A percentile compares a stretch with the other conserved stretches of the same genome.
These are phyloP conservation scores for Crocidura indochinensis DNA, from an alignment of 2,797 vertebrate genomes.

Conservation along the genomic window DNA sequence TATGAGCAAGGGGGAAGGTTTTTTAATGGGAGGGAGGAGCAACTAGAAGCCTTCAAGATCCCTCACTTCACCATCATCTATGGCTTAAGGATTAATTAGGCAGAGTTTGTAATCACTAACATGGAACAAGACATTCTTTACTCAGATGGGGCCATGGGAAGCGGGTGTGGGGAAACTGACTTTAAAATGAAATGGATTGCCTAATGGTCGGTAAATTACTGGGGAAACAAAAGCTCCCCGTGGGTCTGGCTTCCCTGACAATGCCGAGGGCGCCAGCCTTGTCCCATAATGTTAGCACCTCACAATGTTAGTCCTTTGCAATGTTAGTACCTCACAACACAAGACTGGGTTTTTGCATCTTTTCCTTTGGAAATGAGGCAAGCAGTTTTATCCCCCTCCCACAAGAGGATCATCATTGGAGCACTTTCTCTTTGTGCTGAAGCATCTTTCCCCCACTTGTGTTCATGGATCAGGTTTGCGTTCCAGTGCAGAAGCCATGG, in stretches of 20 bases:
- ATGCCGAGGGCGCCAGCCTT: neutral
- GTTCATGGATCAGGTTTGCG: conserved; percentile 9
- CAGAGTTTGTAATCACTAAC: conserved; percentile 33
- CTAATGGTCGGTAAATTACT: neutral
- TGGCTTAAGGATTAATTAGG: conserved; percentile 54
- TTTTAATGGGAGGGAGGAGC: neutral
- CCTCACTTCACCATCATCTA: conserved; percentile 40
- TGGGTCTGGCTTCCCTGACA: conserved; percentile 5
- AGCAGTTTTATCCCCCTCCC: neutral
- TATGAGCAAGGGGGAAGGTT: neutral
- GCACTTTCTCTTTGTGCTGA: neutral
- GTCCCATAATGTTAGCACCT: neutral
- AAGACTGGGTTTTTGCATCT: neutral
- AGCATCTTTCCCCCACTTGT: neutral
- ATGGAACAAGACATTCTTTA: conserved; percentile 58
- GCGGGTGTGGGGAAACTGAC: conserved; percentile 1
- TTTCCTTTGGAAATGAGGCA: conserved; percentile 5
- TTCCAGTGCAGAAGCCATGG: too few species aligned
- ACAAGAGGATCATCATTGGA: neutral
- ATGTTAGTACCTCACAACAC: neutral
- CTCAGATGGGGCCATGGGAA: conserved; percentile 21
- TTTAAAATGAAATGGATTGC: conserved; percentile 46
- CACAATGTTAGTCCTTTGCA: too few species aligned
- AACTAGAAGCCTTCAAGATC: neutral
- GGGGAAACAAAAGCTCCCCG: neutral